A percentile compares a stretch with the other conserved stretches of the same genome.
These are phyloP conservation scores for Noctua janthina DNA, from an alignment of 2,888 invertebrate species.

Conservation along the genomic window DNA sequence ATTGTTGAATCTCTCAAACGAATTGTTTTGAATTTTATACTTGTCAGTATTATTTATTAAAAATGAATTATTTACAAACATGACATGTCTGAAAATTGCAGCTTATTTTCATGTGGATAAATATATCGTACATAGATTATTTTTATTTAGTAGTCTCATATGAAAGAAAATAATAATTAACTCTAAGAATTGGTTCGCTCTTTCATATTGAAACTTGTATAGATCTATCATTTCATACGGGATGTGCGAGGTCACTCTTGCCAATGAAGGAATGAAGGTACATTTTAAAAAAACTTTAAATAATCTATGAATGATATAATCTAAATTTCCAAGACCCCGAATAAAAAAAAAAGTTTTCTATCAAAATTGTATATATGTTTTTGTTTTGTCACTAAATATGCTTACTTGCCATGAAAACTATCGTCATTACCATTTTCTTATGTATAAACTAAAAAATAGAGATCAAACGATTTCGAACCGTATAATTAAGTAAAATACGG, in stretches of 20 bases:
- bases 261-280: no score
- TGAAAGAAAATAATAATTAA: neutral
- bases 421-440: neutral
- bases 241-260: neutral
- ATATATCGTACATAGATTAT: constrained; percentile 33
- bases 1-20: constrained; percentile 58
- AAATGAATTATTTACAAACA: constrained; percentile 26
- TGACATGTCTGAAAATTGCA: constrained; percentile 30
- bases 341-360: constrained; percentile 27
- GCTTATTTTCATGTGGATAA: constrained; percentile 14
- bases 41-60: constrained; percentile 60
- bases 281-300: no score
- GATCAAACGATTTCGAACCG: neutral
- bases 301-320: constrained; percentile 52
- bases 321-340: constrained; percentile 32
- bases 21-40: constrained; percentile 30
- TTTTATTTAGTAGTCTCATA: neutral
- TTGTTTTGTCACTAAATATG: neutral
- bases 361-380: constrained; percentile 46
- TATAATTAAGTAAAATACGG: neutral
- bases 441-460: neutral
- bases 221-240: neutral
- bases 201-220: neutral
- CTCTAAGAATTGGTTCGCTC: neutral
- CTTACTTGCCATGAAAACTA: neutral